These are phyloP conservation scores for Sphinx pinastri DNA, from an alignment of 2,888 invertebrate species.

Conservation along the genomic window DNA sequence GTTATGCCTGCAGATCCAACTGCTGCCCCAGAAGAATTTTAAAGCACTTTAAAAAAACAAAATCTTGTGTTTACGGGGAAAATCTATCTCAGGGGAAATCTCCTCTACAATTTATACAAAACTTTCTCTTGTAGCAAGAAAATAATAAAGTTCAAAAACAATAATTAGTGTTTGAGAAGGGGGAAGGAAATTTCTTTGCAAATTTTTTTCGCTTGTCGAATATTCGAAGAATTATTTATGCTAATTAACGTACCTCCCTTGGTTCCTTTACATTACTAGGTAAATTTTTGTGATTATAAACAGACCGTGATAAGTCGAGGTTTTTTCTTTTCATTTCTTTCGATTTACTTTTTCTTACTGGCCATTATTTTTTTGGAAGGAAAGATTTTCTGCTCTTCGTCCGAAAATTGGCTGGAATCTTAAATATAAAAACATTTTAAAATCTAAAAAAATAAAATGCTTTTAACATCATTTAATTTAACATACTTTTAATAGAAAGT, in stretches of 20 bases:
- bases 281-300: conserved; percentile 19
- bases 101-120: conserved; percentile 25
- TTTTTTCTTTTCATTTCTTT: neutral
- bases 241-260: conserved; percentile 21
- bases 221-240: conserved; percentile 9
- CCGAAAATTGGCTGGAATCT: no score
- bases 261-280: conserved; percentile 15
- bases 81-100: conserved; percentile 30
- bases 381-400: neutral
- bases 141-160: conserved; percentile 28
- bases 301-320: conserved; percentile 10
- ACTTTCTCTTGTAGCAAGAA: conserved; percentile 25
- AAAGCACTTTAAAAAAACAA: conserved; percentile 15
- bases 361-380: neutral
- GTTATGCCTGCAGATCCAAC: conserved; percentile 1
- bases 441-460: no score
- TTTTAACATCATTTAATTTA: no score
- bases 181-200: conserved; percentile 15
- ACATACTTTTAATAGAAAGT: no score
- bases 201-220: conserved; percentile 7
- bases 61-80: conserved; percentile 23
- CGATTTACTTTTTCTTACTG: neutral
- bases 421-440: no score
- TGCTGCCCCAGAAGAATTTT: conserved; percentile 20
- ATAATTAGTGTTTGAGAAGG: conserved; percentile 25